Evolutionary conservation across 2,113 vertebrate genomes (phyloP).

Genomic region (Heptranchias perlo): DNA sequence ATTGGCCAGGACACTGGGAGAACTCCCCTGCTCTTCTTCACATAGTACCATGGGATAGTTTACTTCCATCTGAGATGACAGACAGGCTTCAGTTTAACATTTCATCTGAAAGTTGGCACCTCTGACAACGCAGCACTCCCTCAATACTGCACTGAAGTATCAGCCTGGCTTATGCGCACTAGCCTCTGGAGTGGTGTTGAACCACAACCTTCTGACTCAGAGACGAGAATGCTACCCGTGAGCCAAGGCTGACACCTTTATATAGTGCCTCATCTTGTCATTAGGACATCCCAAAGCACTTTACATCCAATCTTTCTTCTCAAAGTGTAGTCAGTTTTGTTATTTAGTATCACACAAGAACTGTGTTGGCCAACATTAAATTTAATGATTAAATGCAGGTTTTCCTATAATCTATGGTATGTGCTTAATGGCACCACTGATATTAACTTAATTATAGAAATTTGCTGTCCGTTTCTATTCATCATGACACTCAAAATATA

Average conservation of each 20-base stretch:
- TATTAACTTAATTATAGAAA: background rate
- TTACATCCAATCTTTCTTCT: background rate
- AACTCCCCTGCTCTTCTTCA: background rate
- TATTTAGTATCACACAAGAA: background rate
- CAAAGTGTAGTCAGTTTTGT: background rate
- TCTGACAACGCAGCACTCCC: background rate
- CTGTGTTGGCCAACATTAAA: background rate
- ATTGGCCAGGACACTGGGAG: background rate
- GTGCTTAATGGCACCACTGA: background rate
- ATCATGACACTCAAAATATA: background rate
- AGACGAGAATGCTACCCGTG: background rate
- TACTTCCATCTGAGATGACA: background rate
- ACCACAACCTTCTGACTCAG: background rate
- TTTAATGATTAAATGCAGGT: background rate
- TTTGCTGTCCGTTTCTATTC: background rate
- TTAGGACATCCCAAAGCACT: background rate
- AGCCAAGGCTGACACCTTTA: background rate
- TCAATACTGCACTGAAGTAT: background rate
- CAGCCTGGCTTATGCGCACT: background rate
- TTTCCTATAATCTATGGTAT: background rate
- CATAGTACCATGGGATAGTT: background rate
- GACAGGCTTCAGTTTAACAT: background rate
- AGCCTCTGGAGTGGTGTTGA: background rate
- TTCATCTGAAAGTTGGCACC: background rate
- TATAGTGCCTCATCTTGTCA: background rate